Conservation (phyloP, 2,888 invertebrate genomes). For the Coelinius sp. region DNA sequence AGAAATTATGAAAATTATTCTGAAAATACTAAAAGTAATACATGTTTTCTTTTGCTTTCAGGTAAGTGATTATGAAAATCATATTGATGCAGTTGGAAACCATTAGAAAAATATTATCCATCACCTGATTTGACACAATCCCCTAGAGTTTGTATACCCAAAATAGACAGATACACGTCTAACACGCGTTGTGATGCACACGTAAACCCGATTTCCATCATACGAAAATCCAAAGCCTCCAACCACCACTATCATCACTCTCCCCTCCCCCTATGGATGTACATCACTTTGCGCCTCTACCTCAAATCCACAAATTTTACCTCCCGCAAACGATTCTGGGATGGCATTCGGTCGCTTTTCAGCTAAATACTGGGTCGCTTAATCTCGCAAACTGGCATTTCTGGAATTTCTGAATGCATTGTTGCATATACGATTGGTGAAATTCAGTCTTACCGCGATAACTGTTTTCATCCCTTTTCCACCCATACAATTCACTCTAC, state of each 20-base stretch:
- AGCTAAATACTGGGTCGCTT: constrained; percentile 49
- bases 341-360: constrained; percentile 49
- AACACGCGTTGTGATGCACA: neutral
- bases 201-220: neutral
- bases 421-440: constrained; percentile 59
- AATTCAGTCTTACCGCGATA: constrained; percentile 52
- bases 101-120: constrained; percentile 3
- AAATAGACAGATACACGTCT: constrained; percentile 4
- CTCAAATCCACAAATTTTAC: constrained; percentile 14
- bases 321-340: constrained; percentile 23
- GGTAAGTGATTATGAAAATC: constrained; percentile 21
- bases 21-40: neutral
- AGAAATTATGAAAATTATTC: no score
- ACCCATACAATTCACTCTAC: constrained; percentile 2
- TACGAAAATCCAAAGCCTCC: constrained; percentile 6
- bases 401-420: constrained; percentile 59
- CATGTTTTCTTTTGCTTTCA: constrained; percentile 16
- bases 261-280: neutral
- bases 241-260: no score
- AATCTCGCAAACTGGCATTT: constrained; percentile 52
- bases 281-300: constrained; percentile 6
- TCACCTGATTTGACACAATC: neutral
- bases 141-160: neutral
- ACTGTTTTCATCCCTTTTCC: constrained; percentile 21
- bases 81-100: neutral